Conservation (phyloP, 2,797 vertebrate species). For the Tokudaia muenninki region DNA sequence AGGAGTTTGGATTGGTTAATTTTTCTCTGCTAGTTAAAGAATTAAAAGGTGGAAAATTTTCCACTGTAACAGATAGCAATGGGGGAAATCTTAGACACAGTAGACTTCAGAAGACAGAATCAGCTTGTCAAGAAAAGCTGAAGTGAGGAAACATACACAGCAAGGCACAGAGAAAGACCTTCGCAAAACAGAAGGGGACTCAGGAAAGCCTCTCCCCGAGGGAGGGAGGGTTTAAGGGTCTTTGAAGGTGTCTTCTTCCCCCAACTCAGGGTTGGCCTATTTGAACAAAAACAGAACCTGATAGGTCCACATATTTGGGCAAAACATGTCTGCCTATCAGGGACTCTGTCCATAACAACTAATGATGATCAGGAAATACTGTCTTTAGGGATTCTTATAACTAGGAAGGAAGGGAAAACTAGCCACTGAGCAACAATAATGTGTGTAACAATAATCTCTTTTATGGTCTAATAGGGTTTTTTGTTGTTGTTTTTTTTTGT, state of each 20-base stretch:
- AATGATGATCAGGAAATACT: not conserved
- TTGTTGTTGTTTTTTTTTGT: not conserved
- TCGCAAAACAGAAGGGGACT: not conserved
- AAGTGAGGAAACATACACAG: not conserved
- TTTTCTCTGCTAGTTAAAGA: not conserved
- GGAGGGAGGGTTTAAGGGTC: not conserved
- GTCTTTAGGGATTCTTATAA: conserved; percentile 44
- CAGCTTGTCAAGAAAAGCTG: not conserved
- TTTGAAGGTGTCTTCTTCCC: not conserved
- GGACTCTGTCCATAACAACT: not conserved
- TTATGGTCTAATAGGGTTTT: conserved; percentile 59
- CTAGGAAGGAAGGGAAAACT: not conserved
- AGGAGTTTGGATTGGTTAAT: not conserved
- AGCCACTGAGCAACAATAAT: not conserved
- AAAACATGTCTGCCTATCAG: not conserved
- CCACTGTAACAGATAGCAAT: not conserved
- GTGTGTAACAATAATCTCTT: conserved; percentile 12
- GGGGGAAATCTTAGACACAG: not conserved
- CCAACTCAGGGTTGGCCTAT: not conserved
- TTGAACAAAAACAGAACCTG: not conserved
- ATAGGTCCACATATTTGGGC: not conserved
- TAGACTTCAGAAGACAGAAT: not conserved
- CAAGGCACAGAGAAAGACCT: not conserved
- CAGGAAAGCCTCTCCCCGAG: not conserved
- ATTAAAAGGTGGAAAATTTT: not conserved